Conservation (phyloP, 2,888 invertebrate species). For the Sepiola atlantica region DNA sequence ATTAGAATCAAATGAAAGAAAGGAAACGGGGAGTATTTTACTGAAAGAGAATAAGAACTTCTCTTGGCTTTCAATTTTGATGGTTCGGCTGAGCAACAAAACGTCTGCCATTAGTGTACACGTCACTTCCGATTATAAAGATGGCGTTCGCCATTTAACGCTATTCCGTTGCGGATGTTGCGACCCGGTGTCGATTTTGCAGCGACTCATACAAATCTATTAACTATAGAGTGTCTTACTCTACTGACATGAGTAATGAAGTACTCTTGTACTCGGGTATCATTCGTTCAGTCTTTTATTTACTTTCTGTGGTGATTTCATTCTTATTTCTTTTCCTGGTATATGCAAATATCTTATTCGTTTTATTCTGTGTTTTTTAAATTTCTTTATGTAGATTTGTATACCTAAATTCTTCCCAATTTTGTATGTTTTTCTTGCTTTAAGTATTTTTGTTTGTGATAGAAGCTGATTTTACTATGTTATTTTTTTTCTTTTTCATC, state of each 20-base stretch:
- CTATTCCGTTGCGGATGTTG: background rate
- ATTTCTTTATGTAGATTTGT: no score
- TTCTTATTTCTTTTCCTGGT: background rate
- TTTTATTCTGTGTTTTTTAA: no score
- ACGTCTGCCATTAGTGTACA: background rate
- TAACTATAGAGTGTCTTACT: background rate
- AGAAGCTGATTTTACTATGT: no score
- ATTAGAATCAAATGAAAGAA: background rate
- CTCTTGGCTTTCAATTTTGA: background rate
- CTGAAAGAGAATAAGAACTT: background rate
- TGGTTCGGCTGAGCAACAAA: background rate
- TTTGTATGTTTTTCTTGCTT: no score
- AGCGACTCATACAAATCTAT: background rate
- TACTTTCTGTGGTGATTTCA: background rate
- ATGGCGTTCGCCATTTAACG: background rate
- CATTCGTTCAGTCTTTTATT: background rate
- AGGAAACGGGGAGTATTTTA: no score
- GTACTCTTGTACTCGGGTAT: background rate
- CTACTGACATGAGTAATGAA: background rate
- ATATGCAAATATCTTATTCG: no score
- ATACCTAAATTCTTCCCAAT: no score
- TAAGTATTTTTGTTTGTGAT: no score
- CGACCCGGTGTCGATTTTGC: background rate
- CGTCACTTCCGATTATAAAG: slow-evolving; percentile 3
- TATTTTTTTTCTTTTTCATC: no score